Conservation (phyloP, 2,888 invertebrate species). For the Helicoverpa assulta region DNA sequence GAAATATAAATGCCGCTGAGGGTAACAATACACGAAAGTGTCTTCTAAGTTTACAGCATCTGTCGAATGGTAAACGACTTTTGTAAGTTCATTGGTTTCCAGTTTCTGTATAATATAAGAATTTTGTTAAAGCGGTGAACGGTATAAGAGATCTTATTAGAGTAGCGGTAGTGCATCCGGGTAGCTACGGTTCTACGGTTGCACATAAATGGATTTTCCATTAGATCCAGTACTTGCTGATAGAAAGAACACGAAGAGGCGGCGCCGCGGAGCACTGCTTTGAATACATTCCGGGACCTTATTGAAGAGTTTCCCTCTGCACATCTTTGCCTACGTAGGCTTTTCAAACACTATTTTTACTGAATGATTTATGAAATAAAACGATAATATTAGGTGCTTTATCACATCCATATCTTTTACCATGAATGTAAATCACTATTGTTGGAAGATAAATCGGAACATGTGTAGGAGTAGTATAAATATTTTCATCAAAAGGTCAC, state of each 20-base stretch:
- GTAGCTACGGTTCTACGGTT: slow-evolving; percentile 67
- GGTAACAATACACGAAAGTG: slow-evolving; percentile 13
- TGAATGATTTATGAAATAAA: background rate
- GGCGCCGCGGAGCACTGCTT: slow-evolving; percentile 52
- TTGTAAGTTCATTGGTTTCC: slow-evolving; percentile 60
- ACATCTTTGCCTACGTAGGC: slow-evolving; percentile 22
- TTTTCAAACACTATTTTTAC: slow-evolving; percentile 26
- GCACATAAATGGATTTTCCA: slow-evolving; percentile 80
- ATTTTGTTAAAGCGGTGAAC: slow-evolving; percentile 56
- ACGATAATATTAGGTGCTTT: background rate
- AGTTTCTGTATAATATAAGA: slow-evolving; percentile 47
- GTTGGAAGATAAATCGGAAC: too few species aligned
- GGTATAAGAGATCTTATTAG: slow-evolving; percentile 66
- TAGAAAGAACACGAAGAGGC: slow-evolving; percentile 64
- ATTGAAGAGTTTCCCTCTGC: slow-evolving; percentile 50
- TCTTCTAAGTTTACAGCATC: slow-evolving; percentile 35
- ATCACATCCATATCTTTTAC: too few species aligned
- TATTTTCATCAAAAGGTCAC: background rate
- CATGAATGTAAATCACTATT: too few species aligned
- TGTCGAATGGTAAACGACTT: slow-evolving; percentile 50
- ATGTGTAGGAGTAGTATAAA: background rate
- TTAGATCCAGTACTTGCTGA: slow-evolving; percentile 70
- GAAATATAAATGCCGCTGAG: slow-evolving; percentile 38
- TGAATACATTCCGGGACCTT: slow-evolving; percentile 67
- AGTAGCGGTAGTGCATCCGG: slow-evolving; percentile 62